These are phyloP conservation scores for Sarcophaga rosellei DNA, from an alignment of 2,888 invertebrate genomes.

Conservation along the genomic window DNA sequence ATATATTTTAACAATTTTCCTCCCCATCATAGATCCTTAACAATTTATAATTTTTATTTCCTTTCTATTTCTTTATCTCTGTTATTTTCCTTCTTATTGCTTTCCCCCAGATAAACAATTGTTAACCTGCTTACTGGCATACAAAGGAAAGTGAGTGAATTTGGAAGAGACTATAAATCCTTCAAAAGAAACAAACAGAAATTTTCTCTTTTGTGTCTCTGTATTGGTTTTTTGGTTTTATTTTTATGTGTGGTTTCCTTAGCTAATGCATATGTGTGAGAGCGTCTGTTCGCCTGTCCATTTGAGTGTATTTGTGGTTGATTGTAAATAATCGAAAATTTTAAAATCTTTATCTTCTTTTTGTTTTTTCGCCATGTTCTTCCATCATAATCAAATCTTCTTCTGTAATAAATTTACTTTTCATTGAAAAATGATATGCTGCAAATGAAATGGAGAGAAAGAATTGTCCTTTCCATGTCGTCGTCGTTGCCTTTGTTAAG, in stretches of 20 bases:
- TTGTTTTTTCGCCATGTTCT: slow-evolving; percentile 6
- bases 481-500: not conserved
- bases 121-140: slow-evolving; percentile 18
- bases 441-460: not conserved
- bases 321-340: slow-evolving; percentile 24
- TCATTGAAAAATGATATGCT: slow-evolving; percentile 13
- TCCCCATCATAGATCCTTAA: not conserved
- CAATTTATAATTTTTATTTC: not conserved
- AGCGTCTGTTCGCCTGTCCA: not conserved
- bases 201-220: slow-evolving; percentile 17
- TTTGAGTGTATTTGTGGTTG: slow-evolving; percentile 3
- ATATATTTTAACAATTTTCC: not conserved
- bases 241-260: slow-evolving; percentile 21
- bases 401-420: slow-evolving; percentile 24
- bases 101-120: slow-evolving; percentile 1
- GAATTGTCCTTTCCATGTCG: not conserved
- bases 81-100: not conserved
- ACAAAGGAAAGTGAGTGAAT: not conserved
- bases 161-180: not conserved
- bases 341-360: not conserved
- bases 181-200: not conserved
- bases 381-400: slow-evolving; percentile 48
- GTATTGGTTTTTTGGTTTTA: slow-evolving; percentile 32
- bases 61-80: not conserved
- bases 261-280: not conserved